These are phyloP conservation scores for Mirounga angustirostris DNA, from an alignment of 2,113 vertebrate genomes.

Conservation along the genomic window DNA sequence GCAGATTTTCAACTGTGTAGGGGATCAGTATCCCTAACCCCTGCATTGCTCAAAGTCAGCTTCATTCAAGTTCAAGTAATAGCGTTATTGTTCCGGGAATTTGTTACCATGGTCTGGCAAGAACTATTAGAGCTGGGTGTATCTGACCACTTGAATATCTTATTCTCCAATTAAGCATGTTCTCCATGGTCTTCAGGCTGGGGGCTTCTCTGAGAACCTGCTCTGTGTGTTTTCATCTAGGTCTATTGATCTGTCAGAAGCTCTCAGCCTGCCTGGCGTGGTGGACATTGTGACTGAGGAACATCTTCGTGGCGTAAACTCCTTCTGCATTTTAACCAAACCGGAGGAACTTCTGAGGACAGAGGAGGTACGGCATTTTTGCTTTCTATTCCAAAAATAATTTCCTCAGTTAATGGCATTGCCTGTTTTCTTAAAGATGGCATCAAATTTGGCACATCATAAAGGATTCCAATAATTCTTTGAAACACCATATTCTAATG, in stretches of 20 bases:
- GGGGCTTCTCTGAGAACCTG: not conserved
- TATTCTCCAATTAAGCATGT: not conserved
- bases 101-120: not conserved
- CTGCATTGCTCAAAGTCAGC: not conserved
- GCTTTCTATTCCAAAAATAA: constrained; percentile 30
- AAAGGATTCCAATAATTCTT: not conserved
- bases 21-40: not conserved
- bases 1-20: not conserved
- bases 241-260: constrained; percentile 63
- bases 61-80: not conserved
- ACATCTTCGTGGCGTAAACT: constrained; percentile 50
- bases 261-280: constrained; percentile 68
- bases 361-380: constrained; percentile 56
- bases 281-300: constrained; percentile 59
- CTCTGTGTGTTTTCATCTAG: constrained; percentile 11
- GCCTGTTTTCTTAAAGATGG: not conserved
- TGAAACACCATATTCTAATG: not conserved
- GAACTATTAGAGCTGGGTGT: not conserved
- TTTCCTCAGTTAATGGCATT: not conserved
- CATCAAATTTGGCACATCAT: not conserved
- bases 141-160: not conserved
- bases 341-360: constrained; percentile 62
- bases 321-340: not conserved
- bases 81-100: not conserved
- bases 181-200: not conserved